These are phyloP conservation scores for Formica aserva DNA, from an alignment of 2,888 invertebrate genomes.

Conservation along the genomic window DNA sequence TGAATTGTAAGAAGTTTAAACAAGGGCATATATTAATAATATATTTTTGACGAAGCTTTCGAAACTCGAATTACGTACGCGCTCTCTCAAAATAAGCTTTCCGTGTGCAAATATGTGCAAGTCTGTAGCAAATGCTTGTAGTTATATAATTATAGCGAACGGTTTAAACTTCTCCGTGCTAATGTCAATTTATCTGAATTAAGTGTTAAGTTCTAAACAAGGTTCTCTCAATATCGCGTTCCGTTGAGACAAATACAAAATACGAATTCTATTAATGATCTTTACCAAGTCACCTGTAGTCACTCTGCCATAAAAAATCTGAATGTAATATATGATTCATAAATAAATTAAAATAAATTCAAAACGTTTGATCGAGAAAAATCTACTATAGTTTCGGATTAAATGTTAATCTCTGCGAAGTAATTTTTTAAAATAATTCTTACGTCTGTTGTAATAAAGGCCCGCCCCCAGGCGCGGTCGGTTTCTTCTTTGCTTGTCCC, in stretches of 20 bases:
- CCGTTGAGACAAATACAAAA: neutral
- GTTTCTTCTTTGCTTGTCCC: slow-evolving; percentile 82
- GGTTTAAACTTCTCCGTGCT: neutral
- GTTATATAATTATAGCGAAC: neutral
- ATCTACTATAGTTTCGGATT: neutral
- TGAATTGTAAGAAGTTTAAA: slow-evolving; percentile 8
- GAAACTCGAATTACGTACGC: neutral
- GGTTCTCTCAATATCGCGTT: neutral
- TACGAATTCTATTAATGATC: neutral
- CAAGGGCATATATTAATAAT: slow-evolving; percentile 28
- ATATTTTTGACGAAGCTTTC: neutral
- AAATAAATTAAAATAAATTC: neutral
- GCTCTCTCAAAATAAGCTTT: slow-evolving; percentile 6
- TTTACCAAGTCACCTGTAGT: neutral
- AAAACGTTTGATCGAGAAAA: neutral
- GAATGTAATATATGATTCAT: neutral
- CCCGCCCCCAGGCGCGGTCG: slow-evolving; percentile 85
- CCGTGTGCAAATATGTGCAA: neutral
- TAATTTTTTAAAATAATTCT: slow-evolving; percentile 72
- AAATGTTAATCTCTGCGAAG: neutral
- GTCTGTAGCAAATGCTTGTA: neutral
- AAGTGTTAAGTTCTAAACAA: neutral
- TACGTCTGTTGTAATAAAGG: slow-evolving; percentile 88
- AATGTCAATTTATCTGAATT: neutral
- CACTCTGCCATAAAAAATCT: neutral